phyloP scores from a whole-genome alignment of 1,140 invertebrate species.

The Drosophila insularis region DNA sequence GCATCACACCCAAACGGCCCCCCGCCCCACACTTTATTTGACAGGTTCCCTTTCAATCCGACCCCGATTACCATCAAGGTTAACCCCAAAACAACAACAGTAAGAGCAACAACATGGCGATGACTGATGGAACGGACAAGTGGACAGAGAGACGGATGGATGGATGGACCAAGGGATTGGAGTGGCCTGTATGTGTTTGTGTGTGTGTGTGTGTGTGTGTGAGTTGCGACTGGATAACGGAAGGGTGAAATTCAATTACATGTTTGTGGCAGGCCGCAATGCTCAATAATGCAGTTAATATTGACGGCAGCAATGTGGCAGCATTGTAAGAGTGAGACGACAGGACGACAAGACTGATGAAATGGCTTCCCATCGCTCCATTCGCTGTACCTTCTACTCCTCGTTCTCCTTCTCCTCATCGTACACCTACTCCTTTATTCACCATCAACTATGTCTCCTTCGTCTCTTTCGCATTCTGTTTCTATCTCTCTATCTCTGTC shows the following conservation, averaged over 20 bases:
- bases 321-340: neutral
- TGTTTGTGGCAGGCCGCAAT: slow-evolving; percentile 79
- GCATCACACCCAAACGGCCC: too few relatives aligned
- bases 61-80: slow-evolving; percentile 36
- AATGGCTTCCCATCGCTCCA: slow-evolving; percentile 20
- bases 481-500: slow-evolving; percentile 25
- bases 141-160: slow-evolving; percentile 2
- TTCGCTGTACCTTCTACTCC: neutral
- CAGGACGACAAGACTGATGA: slow-evolving; percentile 49
- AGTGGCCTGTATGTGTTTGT: slow-evolving; percentile 4
- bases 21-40: too few relatives aligned
- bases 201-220: too few relatives aligned
- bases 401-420: neutral
- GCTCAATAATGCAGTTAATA: slow-evolving; percentile 81
- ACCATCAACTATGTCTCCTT: neutral
- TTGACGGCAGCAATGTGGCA: slow-evolving; percentile 48
- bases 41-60: slow-evolving; percentile 17
- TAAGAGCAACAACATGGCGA: slow-evolving; percentile 41
- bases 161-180: slow-evolving; percentile 33
- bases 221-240: slow-evolving; percentile 25
- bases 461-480: slow-evolving; percentile 33
- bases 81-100: slow-evolving; percentile 46
- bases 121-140: slow-evolving; percentile 52
- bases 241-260: slow-evolving; percentile 80
- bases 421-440: neutral